phyloP scores from a whole-genome alignment of 2,113 vertebrate species.

The Geococcyx californianus region DNA sequence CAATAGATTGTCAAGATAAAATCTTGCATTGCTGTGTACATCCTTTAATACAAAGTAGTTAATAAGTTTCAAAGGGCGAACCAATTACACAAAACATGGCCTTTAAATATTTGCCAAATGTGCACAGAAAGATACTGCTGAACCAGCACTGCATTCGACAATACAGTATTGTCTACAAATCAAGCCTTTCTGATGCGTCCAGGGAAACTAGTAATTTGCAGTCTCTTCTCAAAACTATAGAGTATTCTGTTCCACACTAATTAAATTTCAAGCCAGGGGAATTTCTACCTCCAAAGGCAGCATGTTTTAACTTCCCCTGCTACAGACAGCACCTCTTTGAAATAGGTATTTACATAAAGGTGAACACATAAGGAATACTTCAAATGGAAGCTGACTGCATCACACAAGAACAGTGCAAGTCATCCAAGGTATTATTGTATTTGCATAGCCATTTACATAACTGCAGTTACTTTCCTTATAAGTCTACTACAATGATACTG shows the following conservation, averaged over 20 bases:
- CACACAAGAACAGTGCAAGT: not conserved
- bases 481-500: not conserved
- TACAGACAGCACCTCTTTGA: conserved; percentile 23
- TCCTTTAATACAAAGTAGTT: conserved; percentile 64
- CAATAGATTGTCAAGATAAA: conserved; percentile 48
- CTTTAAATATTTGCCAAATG: conserved; percentile 72
- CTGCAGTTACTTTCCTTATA: not conserved
- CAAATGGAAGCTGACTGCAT: conserved; percentile 36
- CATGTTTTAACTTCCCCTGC: conserved; percentile 33
- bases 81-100: conserved; percentile 64
- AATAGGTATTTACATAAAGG: conserved; percentile 64
- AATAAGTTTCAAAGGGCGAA: conserved; percentile 60
- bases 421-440: not conserved
- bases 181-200: conserved; percentile 49
- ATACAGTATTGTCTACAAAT: conserved; percentile 66
- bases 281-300: conserved; percentile 51
- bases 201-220: conserved; percentile 45
- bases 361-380: conserved; percentile 32
- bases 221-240: conserved; percentile 21
- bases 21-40: conserved; percentile 45
- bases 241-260: conserved; percentile 55
- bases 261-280: conserved; percentile 59
- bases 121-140: conserved; percentile 69
- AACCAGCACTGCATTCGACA: conserved; percentile 61
- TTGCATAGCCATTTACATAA: not conserved